A percentile compares a stretch with the other conserved stretches of the same genome.
These are phyloP conservation scores for Paracanthobrama guichenoti DNA, from an alignment of 2,113 vertebrate genomes.

Conservation along the genomic window DNA sequence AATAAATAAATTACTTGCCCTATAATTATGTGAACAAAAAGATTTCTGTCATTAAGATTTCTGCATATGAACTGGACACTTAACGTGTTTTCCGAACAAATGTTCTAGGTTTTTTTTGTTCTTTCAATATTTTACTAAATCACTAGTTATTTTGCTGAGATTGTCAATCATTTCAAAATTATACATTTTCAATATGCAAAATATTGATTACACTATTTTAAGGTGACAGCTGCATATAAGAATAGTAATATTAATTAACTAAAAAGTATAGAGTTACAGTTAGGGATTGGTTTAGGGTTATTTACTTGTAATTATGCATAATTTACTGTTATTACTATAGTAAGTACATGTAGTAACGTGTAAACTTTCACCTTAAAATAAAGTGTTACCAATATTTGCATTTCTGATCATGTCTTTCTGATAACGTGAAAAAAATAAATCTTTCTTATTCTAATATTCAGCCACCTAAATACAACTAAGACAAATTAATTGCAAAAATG, in stretches of 20 bases:
- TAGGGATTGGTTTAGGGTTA: too few species aligned
- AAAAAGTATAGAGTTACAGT: too few species aligned
- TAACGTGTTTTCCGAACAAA: too few species aligned
- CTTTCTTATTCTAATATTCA: not conserved
- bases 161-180: not conserved
- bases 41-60: not conserved
- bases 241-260: too few species aligned
- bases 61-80: too few species aligned
- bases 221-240: too few species aligned
- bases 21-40: not conserved
- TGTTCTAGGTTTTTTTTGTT: too few species aligned
- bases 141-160: not conserved
- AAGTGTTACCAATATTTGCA: not conserved
- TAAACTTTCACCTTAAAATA: too few species aligned
- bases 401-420: not conserved
- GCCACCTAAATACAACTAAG: not conserved
- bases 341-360: too few species aligned
- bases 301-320: too few species aligned
- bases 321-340: too few species aligned
- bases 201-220: not conserved
- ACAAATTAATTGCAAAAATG: not conserved
- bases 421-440: not conserved
- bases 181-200: not conserved
- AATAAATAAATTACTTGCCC: not conserved
- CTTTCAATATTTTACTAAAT: not conserved